These are phyloP conservation scores for Gymnosoma rotundatum DNA, from an alignment of 2,888 invertebrate species.

Conservation along the genomic window DNA sequence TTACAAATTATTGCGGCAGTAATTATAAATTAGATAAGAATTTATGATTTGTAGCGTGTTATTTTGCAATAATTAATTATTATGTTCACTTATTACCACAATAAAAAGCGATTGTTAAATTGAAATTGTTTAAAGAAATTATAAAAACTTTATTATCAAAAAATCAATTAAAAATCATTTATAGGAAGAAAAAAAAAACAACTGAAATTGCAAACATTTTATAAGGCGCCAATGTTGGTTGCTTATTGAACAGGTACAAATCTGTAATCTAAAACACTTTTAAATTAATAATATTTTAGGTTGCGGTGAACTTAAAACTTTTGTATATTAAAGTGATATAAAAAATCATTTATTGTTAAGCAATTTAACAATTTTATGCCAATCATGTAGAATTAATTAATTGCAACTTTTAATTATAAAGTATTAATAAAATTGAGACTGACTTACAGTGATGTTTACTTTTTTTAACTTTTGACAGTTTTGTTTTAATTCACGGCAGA, in stretches of 20 bases:
- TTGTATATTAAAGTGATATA: constrained; percentile 2
- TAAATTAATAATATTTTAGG: constrained; percentile 57
- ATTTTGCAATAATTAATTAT: too few species aligned
- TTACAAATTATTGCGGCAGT: too few species aligned
- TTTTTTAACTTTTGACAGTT: too few species aligned
- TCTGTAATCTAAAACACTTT: neutral
- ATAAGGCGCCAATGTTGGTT: constrained; percentile 38
- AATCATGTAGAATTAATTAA: constrained; percentile 50
- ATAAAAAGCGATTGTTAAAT: too few species aligned
- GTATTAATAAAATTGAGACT: neutral
- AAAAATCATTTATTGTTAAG: constrained; percentile 30
- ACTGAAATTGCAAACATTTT: constrained; percentile 27
- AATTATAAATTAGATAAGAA: too few species aligned
- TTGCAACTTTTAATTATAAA: constrained; percentile 29
- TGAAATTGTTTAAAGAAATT: too few species aligned
- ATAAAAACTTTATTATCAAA: too few species aligned
- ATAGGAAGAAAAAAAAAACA: too few species aligned
- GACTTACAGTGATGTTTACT: neutral
- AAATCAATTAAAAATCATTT: too few species aligned
- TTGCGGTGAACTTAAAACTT: constrained; percentile 52
- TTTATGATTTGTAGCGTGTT: too few species aligned
- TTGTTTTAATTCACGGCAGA: too few species aligned
- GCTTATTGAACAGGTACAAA: neutral
- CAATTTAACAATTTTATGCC: constrained; percentile 51
- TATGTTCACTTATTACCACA: too few species aligned